Base-by-base conservation (phyloP, 2,797 vertebrate genomes). In the Siniperca scherzeri region DNA sequence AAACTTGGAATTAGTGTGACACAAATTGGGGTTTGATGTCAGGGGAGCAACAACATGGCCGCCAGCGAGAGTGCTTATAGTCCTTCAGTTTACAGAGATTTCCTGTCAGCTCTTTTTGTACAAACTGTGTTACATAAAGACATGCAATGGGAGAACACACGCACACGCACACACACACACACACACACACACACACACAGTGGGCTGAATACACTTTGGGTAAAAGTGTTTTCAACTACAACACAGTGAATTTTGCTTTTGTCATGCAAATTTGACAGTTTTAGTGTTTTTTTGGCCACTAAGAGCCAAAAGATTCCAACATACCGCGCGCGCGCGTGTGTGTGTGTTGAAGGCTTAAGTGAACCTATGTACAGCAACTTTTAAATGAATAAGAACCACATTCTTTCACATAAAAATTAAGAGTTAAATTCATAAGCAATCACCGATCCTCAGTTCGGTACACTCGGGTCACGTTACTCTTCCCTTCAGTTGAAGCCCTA, bases 1-100 rank as follows among this genome's bases (percentile, higher is more conserved):
- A 94, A 91, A 92, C 92, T 64, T 82, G 80, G 87, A 94, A 91
- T 91, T 92, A 90, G 86, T 75, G 74, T 86, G 85, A 93, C 87
- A 81, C 90, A 89, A 93, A 93, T 92, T 93, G 91, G 89, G 91
- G 82, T 94, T 87, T 91, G 84, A 90, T 89, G 90, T 90, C 85
- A 83, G 78, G 69, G 83, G 70, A 79, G 78, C 33, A 59, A 67
- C 78, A 52, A 85, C 67, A 83, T 73, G 72, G 82, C 88, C 55
- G 77, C 74, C 83, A 84, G 85, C 59, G 19, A 71, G 61, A 55
- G 30, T 77, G 22, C 72, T 88, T 80, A 76, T 56, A 61, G 48
- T 13, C n/a, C 44, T 1, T 5, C 42, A 57, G 77, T 74, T 88
- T 77, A 81, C 30, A 77, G 6, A 77, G 79, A 74, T 52, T 42